phyloP scores from a whole-genome alignment of 2,797 vertebrate genomes.

The Ceryle rudis region DNA sequence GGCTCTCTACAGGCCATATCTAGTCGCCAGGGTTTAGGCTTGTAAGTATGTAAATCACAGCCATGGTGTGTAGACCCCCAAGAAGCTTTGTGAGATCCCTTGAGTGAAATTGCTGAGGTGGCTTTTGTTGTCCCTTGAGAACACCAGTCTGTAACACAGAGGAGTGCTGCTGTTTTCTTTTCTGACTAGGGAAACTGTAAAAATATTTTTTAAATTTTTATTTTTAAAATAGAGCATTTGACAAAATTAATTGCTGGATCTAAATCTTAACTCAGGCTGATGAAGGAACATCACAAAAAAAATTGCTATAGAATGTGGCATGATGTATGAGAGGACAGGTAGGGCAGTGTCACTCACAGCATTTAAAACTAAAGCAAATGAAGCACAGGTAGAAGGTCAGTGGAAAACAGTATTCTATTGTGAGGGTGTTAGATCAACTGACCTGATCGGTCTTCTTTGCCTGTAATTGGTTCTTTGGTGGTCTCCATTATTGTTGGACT shows the following conservation, averaged over 20 bases:
- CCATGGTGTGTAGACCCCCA: neutral
- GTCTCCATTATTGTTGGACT: neutral
- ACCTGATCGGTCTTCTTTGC: neutral
- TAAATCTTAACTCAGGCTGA: neutral
- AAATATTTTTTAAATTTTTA: no score
- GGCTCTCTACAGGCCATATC: neutral
- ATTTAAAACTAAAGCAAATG: neutral
- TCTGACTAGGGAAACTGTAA: neutral
- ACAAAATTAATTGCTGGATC: neutral
- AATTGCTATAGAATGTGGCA: neutral
- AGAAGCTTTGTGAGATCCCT: neutral
- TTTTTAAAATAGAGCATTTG: neutral
- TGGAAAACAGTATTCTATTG: neutral
- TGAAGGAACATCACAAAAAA: neutral
- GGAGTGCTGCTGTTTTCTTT: neutral
- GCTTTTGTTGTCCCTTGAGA: neutral
- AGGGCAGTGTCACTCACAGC: neutral
- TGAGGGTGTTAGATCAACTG: neutral
- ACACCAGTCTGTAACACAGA: neutral
- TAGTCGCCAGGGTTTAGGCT: neutral
- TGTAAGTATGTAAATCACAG: neutral
- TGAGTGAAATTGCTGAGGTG: neutral
- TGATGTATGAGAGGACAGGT: neutral
- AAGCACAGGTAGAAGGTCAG: neutral
- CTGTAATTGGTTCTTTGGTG: neutral